phyloP scores from a whole-genome alignment of 2,888 invertebrate genomes.

The Archips crataeganus region DNA sequence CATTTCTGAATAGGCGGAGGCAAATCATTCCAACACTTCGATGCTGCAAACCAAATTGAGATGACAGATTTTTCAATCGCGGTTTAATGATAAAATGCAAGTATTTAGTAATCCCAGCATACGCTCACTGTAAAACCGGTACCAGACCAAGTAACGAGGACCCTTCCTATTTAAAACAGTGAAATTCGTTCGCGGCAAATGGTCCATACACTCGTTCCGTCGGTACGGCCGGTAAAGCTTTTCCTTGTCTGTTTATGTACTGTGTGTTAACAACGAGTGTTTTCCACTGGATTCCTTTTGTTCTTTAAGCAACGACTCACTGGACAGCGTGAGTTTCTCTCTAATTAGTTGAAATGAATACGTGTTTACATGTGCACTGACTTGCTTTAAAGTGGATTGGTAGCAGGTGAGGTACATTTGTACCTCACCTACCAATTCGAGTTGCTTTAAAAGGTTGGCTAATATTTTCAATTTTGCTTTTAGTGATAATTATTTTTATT shows the following conservation, averaged over 20 bases:
- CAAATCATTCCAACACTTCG: no score
- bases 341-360: constrained; percentile 39
- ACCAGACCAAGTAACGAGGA: constrained; percentile 18
- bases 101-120: neutral
- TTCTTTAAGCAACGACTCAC: constrained; percentile 31
- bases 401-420: neutral
- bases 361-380: neutral
- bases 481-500: no score
- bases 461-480: neutral
- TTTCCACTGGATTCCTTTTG: constrained; percentile 38
- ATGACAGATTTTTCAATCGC: no score
- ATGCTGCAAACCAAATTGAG: no score
- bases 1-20: no score
- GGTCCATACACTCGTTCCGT: constrained; percentile 37
- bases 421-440: no score
- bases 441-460: neutral
- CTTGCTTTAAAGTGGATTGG: neutral
- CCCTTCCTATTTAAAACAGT: constrained; percentile 35
- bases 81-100: neutral
- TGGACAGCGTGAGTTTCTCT: constrained; percentile 38
- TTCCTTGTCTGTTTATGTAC: constrained; percentile 42
- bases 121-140: neutral
- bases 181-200: constrained; percentile 41
- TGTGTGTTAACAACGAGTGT: constrained; percentile 41
- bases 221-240: constrained; percentile 40